Evolutionary conservation across 2,888 invertebrate species (phyloP), one percentile per base, ranked within the genome.

Genomic region (Pseudococcus longispinus): DNA sequence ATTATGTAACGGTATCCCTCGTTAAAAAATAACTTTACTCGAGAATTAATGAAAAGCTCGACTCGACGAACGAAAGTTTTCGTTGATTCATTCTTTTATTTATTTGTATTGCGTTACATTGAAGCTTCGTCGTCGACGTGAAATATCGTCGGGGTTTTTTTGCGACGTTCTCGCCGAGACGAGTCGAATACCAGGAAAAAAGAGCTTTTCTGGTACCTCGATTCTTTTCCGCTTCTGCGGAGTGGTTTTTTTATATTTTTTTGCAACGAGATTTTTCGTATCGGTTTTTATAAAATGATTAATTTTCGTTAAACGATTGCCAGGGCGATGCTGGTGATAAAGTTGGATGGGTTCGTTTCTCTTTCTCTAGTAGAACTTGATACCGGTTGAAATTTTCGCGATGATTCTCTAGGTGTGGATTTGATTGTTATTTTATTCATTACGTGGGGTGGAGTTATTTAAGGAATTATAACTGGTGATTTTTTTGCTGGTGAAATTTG

Each of bases 31-130:
- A 80, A 42, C 77, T 80, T 42, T 42, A 80, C 77, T 80, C 20
- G 77, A 42, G 77, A 80, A 80, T 80, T 80, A 80, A 80, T 80
- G 77, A 80, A 42, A 80, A 80, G 32, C 77, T 80, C 77, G 77
- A 42, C 74, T 18, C 74, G 74, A 74, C 32, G 60, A 60, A 20
- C 18, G 29, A 18, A 70, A 70, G 32, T 70, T 70, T 70, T 70
- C 70, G 70, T 70, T 29, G 70, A 70, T 70, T 70, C 70, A 29
- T 70, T 70, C 70, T 70, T 70, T 70, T 70, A 70, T 70, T 70
- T 70, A 70, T 70, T 70, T 70, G 70, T 70, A 70, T 70, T 29
- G 70, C 70, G 29, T 70, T 70, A 70, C 26, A 32, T 5, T 29
- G 70, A 18, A 42, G 77, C 42, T 5, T 74, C 42, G 77, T 29